These are phyloP conservation scores for Eonycteris spelaea DNA, from an alignment of 2,113 vertebrate genomes.

Conservation along the genomic window DNA sequence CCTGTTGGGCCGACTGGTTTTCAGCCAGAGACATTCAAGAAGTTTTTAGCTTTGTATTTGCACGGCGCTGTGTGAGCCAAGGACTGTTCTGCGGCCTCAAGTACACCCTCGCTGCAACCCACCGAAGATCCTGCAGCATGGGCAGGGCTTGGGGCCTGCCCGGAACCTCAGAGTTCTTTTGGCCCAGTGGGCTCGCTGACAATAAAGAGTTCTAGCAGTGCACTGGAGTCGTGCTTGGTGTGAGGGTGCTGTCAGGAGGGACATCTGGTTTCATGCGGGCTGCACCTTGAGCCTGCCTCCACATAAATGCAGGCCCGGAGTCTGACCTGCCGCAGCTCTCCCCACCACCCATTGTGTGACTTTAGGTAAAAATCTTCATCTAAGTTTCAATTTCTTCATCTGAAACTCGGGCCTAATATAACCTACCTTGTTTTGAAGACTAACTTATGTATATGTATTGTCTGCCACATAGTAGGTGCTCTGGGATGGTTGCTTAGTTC, in stretches of 20 bases:
- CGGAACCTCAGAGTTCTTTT: rapidly evolving
- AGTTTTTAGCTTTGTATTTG: slow-evolving; percentile 94
- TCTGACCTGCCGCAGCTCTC: not conserved
- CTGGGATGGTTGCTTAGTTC: not conserved
- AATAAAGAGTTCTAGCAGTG: not conserved
- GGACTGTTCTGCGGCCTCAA: not conserved
- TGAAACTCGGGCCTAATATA: not conserved
- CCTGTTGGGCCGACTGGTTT: slow-evolving; percentile 92
- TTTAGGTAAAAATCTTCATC: not conserved
- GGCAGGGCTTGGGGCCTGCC: not conserved
- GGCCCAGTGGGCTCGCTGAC: not conserved
- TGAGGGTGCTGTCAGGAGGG: not conserved
- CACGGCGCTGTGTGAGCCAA: slow-evolving; percentile 85
- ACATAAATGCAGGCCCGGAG: not conserved
- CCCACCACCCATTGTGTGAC: not conserved
- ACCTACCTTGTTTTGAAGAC: not conserved
- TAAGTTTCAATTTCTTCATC: not conserved
- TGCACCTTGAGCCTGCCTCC: rapidly evolving
- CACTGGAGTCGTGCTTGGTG: not conserved
- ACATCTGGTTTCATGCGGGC: rapidly evolving
- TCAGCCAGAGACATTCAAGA: slow-evolving; percentile 92
- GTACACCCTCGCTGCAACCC: rapidly evolving
- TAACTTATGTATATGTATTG: not conserved
- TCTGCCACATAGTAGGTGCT: not conserved
- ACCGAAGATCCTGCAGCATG: not conserved